These are phyloP conservation scores for Globodera ellingtonae DNA, from an alignment of 1,140 invertebrate species.

Conservation along the genomic window DNA sequence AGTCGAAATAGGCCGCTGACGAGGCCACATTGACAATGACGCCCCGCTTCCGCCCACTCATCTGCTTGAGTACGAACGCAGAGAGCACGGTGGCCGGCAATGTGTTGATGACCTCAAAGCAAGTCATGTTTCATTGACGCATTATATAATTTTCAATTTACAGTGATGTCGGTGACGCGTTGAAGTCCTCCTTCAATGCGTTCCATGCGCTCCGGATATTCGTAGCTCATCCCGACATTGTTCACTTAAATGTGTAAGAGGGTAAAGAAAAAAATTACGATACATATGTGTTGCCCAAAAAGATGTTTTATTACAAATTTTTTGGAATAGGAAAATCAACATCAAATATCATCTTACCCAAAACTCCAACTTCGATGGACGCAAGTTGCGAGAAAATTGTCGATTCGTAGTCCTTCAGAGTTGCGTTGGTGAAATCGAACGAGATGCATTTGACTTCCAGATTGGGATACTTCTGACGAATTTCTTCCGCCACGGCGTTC, in stretches of 20 bases:
- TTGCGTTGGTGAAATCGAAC: constrained; percentile 53
- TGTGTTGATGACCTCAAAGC: constrained; percentile 36
- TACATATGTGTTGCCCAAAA: background rate
- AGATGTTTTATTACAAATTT: background rate
- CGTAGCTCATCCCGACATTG: constrained; percentile 61
- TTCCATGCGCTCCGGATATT: constrained; percentile 61
- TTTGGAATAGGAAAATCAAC: background rate
- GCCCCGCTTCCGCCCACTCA: constrained; percentile 37
- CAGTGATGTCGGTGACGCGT: constrained; percentile 53
- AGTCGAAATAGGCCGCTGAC: constrained; percentile 35
- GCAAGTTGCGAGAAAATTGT: constrained; percentile 42
- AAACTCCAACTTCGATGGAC: constrained; percentile 57
- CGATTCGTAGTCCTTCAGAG: constrained; percentile 46
- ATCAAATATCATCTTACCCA: constrained; percentile 39
- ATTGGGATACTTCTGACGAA: constrained; percentile 34
- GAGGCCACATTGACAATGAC: constrained; percentile 48
- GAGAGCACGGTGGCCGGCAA: constrained; percentile 43
- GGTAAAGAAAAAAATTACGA: constrained; percentile 23
- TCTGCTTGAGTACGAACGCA: constrained; percentile 45
- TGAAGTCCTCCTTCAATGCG: constrained; percentile 55
- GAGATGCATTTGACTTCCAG: constrained; percentile 43
- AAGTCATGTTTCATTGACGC: too few species aligned
- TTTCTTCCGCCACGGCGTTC: constrained; percentile 54
- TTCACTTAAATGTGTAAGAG: constrained; percentile 48
- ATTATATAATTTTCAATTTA: constrained; percentile 31